A percentile compares a stretch with the other conserved stretches of the same genome.
phyloP scores from a whole-genome alignment of 2,888 invertebrate genomes.

The Arrhopalites spinosus region DNA sequence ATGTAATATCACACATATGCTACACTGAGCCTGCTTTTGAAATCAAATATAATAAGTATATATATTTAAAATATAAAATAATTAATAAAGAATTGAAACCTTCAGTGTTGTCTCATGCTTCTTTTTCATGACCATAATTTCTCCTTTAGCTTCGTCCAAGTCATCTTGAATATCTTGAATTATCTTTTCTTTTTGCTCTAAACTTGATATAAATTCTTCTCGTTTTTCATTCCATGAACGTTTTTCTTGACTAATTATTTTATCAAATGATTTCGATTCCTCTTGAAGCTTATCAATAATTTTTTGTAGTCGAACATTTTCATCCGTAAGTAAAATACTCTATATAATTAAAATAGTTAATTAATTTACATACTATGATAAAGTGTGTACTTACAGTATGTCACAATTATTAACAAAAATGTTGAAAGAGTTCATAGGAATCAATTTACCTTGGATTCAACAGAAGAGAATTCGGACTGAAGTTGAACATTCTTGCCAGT shows the following conservation, averaged over 20 bases:
- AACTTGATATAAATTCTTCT: conserved; percentile 66
- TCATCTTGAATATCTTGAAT: conserved; percentile 68
- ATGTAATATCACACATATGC: neutral
- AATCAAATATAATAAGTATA: conserved; percentile 16
- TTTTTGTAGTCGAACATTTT: conserved; percentile 64
- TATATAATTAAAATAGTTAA: neutral
- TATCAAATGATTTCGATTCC: conserved; percentile 62
- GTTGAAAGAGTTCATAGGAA: too few relatives aligned
- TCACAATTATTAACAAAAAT: conserved; percentile 5
- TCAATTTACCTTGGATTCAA: conserved; percentile 64
- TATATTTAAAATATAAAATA: conserved; percentile 29
- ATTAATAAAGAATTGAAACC: conserved; percentile 57
- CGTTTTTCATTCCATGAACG: conserved; percentile 66
- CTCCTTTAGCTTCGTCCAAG: conserved; percentile 73
- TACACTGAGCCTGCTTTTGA: conserved; percentile 19
- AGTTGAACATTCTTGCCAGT: conserved; percentile 76
- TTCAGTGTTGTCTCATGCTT: conserved; percentile 66
- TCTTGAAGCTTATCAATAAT: conserved; percentile 61
- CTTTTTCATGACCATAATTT: conserved; percentile 69
- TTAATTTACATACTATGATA: neutral
- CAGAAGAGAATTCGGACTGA: conserved; percentile 73
- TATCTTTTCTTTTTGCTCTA: conserved; percentile 69
- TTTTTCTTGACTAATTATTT: conserved; percentile 64
- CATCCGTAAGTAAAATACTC: conserved; percentile 61
- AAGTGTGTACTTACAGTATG: neutral